Evolutionary conservation across 2,113 vertebrate genomes (phyloP), one percentile per base, ranked within the genome.

Genomic region (Ovibos moschatus): DNA sequence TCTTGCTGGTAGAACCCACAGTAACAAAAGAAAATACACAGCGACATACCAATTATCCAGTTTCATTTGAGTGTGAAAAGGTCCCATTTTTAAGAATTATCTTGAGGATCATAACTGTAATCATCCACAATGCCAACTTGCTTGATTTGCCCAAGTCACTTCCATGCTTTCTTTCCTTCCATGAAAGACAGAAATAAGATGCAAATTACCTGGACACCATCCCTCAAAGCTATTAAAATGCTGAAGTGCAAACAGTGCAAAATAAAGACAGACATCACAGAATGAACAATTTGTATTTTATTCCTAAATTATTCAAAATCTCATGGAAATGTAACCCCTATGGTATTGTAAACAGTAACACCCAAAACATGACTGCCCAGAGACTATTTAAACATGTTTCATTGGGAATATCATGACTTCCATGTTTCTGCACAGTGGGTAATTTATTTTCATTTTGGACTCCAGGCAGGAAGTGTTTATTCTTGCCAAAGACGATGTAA

Each of bases 361-460:
- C 57, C 81, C 28, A 85, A 96, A 87, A 19, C 21, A 97, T 76
- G 58, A 86, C 53, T 88, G 21, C 76, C 8, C 2, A 40, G 91
- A 94, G 64, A 96, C n/a, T 58, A 64, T 81, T 94, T 91, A 88
- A 95, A 84, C 60, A 62, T 62, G 36, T 82, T 95, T 86, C 92
- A 85, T 88, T 1, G 2, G 50, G 19, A 95, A 67, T 93, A 97
- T 86, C 91, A 64, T 95, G 88, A 90, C 88, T 97, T 97, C 55
- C 67, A 78, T 91, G 55, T 94, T 98, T 97, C 82, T 96, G 64
- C 90, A 94, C 58, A 94, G 87, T 92, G 53, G 36, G 50, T 78
- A 93, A 98, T 91, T 95, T 93, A 92, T 96, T 96, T 85, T 97
- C 82, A 88, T 85, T 94, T 90, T 97, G 88, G 62, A 95, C 50